Evolutionary conservation across 2,888 invertebrate genomes (phyloP), one percentile per base, ranked within the genome.

Genomic region (Baronia brevicornis): DNA sequence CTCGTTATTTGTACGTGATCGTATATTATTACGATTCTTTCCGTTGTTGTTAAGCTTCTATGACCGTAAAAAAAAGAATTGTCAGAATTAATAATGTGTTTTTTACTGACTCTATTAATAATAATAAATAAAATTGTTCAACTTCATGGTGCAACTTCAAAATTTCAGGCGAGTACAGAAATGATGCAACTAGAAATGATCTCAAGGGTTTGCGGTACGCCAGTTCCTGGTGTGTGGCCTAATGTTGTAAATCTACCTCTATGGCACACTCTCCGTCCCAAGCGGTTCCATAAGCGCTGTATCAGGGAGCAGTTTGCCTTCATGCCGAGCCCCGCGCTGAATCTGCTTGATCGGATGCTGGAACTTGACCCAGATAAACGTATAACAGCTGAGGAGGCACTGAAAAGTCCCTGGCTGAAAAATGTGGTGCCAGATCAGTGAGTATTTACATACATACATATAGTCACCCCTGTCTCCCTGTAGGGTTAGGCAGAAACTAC

Each of bases 181-280:
- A 88, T 96, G 87, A 90, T 92, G 78, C 98, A 98, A 65, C 74
- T 99, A 46, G 98, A 98, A 61, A 90, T 93, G 70, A 99, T 99
- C 59, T 96, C 97, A 0, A 70, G 93, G 38, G 88, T 95, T 10
- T 99, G 99, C 84, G 99, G 98, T 8, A 95, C 97, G 0, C 98
- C 98, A 0, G 91, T 94, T 19, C 97, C 98, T 0, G 96, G 96
- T 22, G 95, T 95, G 19, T 99, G 98, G 98, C 98, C 98, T 4
- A 89, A 93, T 62, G 97, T 99, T 27, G 95, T 96, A 43, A 92
- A 93, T 63, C 85, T 99, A 48, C 98, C 98, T 0, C 87, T 94
- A 2, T 99, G 95, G 89, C 92, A 94, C 66, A 92, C 94, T 13
- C 87, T 98, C 25, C 94, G 96, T 54, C 95, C 96, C 18, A 97